Evolutionary conservation across 2,797 vertebrate species (phyloP).

Genomic region (Spea hammondii): DNA sequence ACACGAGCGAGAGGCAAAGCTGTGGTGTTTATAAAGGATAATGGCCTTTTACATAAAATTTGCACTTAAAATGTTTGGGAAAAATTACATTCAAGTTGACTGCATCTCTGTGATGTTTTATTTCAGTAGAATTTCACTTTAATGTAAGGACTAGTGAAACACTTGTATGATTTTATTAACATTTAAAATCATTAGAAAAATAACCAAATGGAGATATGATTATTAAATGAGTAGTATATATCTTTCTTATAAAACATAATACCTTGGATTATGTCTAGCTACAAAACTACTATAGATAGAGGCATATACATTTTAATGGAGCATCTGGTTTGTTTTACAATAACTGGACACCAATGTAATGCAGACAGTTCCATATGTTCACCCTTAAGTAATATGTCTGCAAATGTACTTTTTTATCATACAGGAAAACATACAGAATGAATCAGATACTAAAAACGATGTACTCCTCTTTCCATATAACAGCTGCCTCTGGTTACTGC

Average conservation of each 20-base stretch:
- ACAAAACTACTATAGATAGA: constrained; percentile 57
- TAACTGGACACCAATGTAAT: constrained; percentile 58
- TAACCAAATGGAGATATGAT: no score
- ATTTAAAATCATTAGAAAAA: no score
- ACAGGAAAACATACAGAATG: constrained; percentile 56
- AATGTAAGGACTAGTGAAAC: no score
- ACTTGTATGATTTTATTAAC: no score
- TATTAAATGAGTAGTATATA: no score
- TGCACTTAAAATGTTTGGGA: no score
- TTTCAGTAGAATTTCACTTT: no score
- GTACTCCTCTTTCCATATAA: constrained; percentile 21
- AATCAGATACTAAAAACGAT: constrained; percentile 47
- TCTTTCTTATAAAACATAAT: not conserved
- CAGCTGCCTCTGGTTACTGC: constrained; percentile 4
- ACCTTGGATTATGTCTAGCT: constrained; percentile 53
- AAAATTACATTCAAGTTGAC: no score
- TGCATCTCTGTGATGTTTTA: no score
- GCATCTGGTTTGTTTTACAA: constrained; percentile 62
- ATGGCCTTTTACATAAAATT: no score
- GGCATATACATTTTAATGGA: constrained; percentile 62
- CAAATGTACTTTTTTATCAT: constrained; percentile 43
- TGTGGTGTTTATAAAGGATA: no score
- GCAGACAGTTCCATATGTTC: constrained; percentile 51
- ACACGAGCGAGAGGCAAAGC: no score
- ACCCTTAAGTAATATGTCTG: constrained; percentile 42